phyloP scores from a whole-genome alignment of 2,113 vertebrate genomes.

The Chamaetylas fuelleborni region DNA sequence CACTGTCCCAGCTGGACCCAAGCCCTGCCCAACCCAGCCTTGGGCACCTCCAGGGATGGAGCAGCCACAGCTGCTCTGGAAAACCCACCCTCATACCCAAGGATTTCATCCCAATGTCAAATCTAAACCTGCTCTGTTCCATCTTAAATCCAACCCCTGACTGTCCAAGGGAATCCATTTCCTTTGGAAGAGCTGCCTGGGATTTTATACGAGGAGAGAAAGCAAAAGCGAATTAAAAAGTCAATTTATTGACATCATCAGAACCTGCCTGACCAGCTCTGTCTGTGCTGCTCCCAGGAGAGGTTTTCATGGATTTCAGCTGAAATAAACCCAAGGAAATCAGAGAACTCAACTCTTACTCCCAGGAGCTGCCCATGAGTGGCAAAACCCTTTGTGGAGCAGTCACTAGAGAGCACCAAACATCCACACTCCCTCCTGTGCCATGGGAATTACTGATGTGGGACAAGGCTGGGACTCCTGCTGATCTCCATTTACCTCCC shows the following conservation, averaged over 20 bases:
- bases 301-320: not conserved
- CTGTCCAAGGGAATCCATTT: not conserved
- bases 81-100: not conserved
- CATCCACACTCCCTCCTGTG: not conserved
- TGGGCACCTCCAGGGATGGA: not conserved
- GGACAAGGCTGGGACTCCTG: not conserved
- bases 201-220: not conserved
- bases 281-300: not conserved
- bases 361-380: not conserved
- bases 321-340: not conserved
- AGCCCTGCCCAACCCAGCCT: accelerated
- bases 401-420: constrained; percentile 56
- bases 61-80: not conserved
- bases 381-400: not conserved
- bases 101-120: not conserved
- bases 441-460: not conserved
- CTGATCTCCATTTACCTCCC: not conserved
- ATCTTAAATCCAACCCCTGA: not conserved
- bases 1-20: not conserved
- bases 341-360: not conserved
- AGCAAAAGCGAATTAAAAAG: not conserved
- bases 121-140: not conserved
- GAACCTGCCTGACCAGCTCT: not conserved
- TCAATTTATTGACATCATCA: not conserved
- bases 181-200: not conserved